These are phyloP conservation scores for Hippocampus mohnikei DNA, from an alignment of 2,113 vertebrate genomes.

Conservation along the genomic window DNA sequence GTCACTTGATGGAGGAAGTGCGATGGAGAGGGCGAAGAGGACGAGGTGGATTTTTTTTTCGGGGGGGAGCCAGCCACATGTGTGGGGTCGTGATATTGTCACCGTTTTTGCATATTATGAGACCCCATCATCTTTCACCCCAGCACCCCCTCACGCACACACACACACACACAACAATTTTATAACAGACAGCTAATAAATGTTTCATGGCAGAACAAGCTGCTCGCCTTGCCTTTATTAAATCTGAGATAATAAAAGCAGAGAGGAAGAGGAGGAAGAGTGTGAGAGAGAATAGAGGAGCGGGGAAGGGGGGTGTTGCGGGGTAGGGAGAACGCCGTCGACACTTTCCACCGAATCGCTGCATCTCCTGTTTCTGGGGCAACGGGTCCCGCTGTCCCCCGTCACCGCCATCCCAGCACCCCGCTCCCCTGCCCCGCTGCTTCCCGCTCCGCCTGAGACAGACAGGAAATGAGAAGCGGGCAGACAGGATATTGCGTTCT, in stretches of 20 bases:
- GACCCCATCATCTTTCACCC: constrained; percentile 69
- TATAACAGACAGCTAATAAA: constrained; percentile 92
- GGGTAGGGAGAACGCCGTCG: constrained; percentile 68
- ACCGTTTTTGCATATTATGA: constrained; percentile 84
- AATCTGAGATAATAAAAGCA: constrained; percentile 87
- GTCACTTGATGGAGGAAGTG: constrained; percentile 20
- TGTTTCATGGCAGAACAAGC: constrained; percentile 88
- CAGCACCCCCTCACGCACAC: constrained; percentile 46
- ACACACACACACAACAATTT: constrained; percentile 83
- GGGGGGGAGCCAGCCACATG: constrained; percentile 12
- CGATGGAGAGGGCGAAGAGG: constrained; percentile 26
- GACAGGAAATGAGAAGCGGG: constrained; percentile 88
- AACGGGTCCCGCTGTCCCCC: constrained; percentile 73
- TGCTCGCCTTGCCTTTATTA: constrained; percentile 85
- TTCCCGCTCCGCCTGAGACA: constrained; percentile 75
- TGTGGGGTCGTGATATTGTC: constrained; percentile 65
- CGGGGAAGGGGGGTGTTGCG: constrained; percentile 52
- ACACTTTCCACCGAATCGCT: constrained; percentile 73
- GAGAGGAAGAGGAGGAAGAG: constrained; percentile 58
- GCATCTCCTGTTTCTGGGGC: constrained; percentile 81
- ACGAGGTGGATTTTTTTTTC: constrained; percentile 34
- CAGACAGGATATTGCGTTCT: constrained; percentile 90
- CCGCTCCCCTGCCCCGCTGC: constrained; percentile 55
- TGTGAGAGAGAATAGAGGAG: constrained; percentile 65
- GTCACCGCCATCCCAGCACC: constrained; percentile 39